These are phyloP conservation scores for Leucophenga varia DNA, from an alignment of 1,140 invertebrate genomes.

Conservation along the genomic window DNA sequence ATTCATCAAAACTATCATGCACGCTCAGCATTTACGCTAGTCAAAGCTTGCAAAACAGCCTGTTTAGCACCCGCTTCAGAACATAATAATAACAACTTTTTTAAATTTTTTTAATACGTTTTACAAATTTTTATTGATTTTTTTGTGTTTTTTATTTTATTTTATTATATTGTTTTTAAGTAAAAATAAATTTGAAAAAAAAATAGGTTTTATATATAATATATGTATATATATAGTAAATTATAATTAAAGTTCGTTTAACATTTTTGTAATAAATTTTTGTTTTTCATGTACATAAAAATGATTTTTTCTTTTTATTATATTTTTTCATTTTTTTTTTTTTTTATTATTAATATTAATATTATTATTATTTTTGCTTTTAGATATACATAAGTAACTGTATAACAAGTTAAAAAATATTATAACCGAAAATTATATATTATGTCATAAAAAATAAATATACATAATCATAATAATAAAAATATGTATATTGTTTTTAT, in stretches of 20 bases:
- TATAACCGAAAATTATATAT: too few relatives aligned
- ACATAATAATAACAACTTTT: too few relatives aligned
- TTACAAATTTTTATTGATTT: not conserved
- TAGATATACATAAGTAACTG: slow-evolving; percentile 12
- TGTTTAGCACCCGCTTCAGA: too few relatives aligned
- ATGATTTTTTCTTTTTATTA: not conserved
- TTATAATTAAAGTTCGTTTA: not conserved
- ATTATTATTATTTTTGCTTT: not conserved
- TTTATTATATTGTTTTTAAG: not conserved
- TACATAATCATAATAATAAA: slow-evolving; percentile 12
- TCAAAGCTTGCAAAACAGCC: too few relatives aligned
- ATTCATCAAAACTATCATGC: too few relatives aligned
- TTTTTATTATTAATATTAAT: not conserved
- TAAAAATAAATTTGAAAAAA: too few relatives aligned
- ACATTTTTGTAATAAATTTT: not conserved
- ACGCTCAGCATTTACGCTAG: too few relatives aligned
- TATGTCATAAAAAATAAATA: slow-evolving; percentile 18
- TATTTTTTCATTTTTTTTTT: not conserved
- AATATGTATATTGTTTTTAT: not conserved
- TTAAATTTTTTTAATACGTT: not conserved
- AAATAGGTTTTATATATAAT: not conserved
- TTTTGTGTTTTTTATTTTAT: not conserved
- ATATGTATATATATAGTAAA: not conserved
- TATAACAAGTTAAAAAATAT: slow-evolving; percentile 15
- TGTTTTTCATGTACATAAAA: not conserved